These are phyloP conservation scores for Drosophila atroscutellata DNA, from an alignment of 2,888 invertebrate genomes.

Conservation along the genomic window DNA sequence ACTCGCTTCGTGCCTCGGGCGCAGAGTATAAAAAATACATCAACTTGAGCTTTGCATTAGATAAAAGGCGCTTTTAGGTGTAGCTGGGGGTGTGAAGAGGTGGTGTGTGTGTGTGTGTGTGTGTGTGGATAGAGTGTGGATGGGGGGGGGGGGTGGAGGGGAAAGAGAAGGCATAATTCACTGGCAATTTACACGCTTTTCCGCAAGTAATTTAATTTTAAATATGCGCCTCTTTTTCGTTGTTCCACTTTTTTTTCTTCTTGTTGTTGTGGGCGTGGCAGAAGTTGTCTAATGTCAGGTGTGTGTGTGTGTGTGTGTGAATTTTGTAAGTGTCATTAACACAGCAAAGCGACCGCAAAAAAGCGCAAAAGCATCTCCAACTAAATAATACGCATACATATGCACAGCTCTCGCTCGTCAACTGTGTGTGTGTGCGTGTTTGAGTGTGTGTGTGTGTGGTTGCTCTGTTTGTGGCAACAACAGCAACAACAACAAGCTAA, in stretches of 20 bases:
- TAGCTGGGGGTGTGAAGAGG: no score
- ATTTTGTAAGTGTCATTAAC: slow-evolving; percentile 75
- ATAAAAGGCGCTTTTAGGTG: slow-evolving; percentile 21
- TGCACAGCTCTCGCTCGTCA: slow-evolving; percentile 39
- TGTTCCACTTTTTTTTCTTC: neutral
- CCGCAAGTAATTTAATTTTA: slow-evolving; percentile 79
- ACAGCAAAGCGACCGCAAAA: slow-evolving; percentile 79
- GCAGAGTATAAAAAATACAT: neutral
- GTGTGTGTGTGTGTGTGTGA: slow-evolving; percentile 30
- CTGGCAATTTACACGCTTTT: slow-evolving; percentile 80
- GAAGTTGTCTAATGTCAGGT: slow-evolving; percentile 50
- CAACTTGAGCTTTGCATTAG: slow-evolving; percentile 41
- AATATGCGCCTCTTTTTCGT: slow-evolving; percentile 54
- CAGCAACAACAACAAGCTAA: slow-evolving; percentile 40
- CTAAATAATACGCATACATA: slow-evolving; percentile 56
- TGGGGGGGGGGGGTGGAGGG: neutral
- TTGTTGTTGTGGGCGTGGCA: slow-evolving; percentile 47
- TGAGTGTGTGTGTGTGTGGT: slow-evolving; percentile 5
- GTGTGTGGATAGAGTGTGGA: neutral
- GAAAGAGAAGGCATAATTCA: slow-evolving; percentile 49
- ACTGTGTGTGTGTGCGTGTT: neutral
- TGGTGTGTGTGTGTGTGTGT: neutral
- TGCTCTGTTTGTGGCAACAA: slow-evolving; percentile 17
- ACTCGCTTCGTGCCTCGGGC: no score
- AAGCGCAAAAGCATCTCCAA: slow-evolving; percentile 75